These are phyloP conservation scores for Monomorium pharaonis DNA, from an alignment of 1,140 invertebrate genomes.

Conservation along the genomic window DNA sequence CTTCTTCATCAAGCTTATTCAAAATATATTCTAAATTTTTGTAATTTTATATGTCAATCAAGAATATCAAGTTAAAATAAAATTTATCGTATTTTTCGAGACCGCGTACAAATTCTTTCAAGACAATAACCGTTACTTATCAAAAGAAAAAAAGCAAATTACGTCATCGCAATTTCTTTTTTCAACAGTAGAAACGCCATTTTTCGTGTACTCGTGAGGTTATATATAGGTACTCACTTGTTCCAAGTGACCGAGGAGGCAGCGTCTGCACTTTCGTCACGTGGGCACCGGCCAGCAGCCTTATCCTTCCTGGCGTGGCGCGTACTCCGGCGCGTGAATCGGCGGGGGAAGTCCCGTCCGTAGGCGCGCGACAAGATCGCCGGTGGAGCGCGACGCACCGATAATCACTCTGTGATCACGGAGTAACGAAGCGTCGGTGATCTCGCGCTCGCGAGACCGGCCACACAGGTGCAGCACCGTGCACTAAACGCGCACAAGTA, in stretches of 20 bases:
- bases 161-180: too few relatives aligned
- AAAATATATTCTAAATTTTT: too few relatives aligned
- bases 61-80: too few relatives aligned
- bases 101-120: too few relatives aligned
- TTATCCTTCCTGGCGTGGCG: constrained; percentile 52
- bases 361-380: constrained; percentile 14
- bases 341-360: constrained; percentile 43
- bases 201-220: too few relatives aligned
- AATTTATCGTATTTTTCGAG: too few relatives aligned
- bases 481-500: too few relatives aligned
- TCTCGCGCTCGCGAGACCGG: neutral
- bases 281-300: constrained; percentile 55
- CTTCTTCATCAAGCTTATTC: too few relatives aligned
- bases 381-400: constrained; percentile 13
- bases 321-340: constrained; percentile 62
- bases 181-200: neutral
- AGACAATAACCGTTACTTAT: too few relatives aligned
- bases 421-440: constrained; percentile 14
- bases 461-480: neutral
- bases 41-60: too few relatives aligned
- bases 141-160: too few relatives aligned
- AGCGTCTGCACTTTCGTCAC: constrained; percentile 75
- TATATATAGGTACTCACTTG: constrained; percentile 71
- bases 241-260: constrained; percentile 67
- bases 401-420: constrained; percentile 1